A percentile compares a stretch with the other conserved stretches of the same genome.
phyloP scores from a whole-genome alignment of 2,888 invertebrate species.

The Nephrotoma guestfalica region DNA sequence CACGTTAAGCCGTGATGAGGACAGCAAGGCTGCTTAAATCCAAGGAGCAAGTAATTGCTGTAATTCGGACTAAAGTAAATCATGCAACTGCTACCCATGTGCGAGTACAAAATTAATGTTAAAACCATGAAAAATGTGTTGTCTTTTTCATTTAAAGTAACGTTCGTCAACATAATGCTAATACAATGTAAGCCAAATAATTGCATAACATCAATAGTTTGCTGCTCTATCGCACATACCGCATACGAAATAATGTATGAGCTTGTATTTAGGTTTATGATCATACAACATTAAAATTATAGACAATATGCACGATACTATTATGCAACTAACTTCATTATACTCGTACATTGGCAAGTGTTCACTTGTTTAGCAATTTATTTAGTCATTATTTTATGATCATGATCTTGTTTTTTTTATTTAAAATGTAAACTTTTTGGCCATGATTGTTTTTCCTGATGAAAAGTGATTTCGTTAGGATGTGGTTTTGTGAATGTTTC shows the following conservation, averaged over 20 bases:
- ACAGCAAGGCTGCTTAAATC: no score
- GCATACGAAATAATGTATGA: not conserved
- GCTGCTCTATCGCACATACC: not conserved
- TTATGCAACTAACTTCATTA: not conserved
- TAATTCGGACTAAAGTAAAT: no score
- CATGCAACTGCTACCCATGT: no score
- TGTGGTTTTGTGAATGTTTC: not conserved
- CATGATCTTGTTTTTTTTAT: not conserved
- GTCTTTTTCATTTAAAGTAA: no score
- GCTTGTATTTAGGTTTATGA: not conserved
- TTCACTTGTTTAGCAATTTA: not conserved
- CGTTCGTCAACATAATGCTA: not conserved
- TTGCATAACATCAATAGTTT: not conserved
- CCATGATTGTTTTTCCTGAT: not conserved
- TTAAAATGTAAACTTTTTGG: not conserved
- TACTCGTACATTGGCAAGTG: not conserved
- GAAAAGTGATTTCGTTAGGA: not conserved
- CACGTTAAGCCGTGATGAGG: no score
- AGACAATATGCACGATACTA: not conserved
- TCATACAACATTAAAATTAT: not conserved
- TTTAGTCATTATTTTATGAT: not conserved
- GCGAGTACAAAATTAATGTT: no score
- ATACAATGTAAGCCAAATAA: not conserved
- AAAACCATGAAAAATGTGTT: no score
- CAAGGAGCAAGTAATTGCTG: no score